Conservation (phyloP, 2,888 invertebrate species). For the Alsophila aescularia region DNA sequence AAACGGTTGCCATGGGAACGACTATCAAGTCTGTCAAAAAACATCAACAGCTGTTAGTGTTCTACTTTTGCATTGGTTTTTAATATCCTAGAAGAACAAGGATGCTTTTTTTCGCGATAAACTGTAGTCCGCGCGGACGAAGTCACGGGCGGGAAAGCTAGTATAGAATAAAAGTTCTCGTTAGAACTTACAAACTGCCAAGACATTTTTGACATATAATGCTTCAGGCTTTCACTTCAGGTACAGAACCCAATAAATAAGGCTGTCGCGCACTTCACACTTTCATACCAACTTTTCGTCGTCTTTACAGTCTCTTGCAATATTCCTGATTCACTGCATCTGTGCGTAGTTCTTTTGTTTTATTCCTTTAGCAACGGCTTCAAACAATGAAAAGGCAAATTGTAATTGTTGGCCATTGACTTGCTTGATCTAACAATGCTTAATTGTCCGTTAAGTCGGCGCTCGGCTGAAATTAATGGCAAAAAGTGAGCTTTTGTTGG, state of each 20-base stretch:
- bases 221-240: not conserved
- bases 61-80: no score
- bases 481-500: not conserved
- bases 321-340: constrained; percentile 12
- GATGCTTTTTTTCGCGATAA: no score
- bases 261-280: not conserved
- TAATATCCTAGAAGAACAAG: no score
- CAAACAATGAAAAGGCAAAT: constrained; percentile 23
- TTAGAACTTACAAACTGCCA: no score
- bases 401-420: constrained; percentile 14
- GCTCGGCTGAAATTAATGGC: constrained; percentile 25
- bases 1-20: no score
- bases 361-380: constrained; percentile 25
- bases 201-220: no score
- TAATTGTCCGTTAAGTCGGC: constrained; percentile 24
- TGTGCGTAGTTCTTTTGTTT: not conserved
- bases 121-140: no score
- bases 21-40: no score
- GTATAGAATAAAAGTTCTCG: no score
- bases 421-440: constrained; percentile 16
- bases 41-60: no score
- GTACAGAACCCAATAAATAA: not conserved
- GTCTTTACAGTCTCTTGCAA: constrained; percentile 1
- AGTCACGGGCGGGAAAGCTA: no score
- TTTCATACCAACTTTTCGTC: not conserved